Evolutionary conservation across 2,113 vertebrate species (phyloP).

Genomic region (Tyto alba): DNA sequence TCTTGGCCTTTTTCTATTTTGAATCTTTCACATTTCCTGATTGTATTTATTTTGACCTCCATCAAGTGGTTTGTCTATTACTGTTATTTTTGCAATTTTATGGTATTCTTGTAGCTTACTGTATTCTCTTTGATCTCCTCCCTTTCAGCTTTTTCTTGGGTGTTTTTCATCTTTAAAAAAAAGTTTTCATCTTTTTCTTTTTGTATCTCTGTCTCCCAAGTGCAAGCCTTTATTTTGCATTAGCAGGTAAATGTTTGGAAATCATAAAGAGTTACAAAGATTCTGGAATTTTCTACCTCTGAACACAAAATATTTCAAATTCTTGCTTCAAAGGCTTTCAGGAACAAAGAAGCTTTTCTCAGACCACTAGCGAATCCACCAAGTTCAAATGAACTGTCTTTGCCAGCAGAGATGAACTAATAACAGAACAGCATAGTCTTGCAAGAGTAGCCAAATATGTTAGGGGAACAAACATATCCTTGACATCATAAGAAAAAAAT

Average conservation of each 20-base stretch:
- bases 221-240: slow-evolving; percentile 55
- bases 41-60: slow-evolving; percentile 67
- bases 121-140: slow-evolving; percentile 67
- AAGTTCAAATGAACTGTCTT: slow-evolving; percentile 64
- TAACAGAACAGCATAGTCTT: slow-evolving; percentile 65
- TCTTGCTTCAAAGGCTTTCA: slow-evolving; percentile 70
- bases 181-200: slow-evolving; percentile 37
- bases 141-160: slow-evolving; percentile 60
- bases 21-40: slow-evolving; percentile 51
- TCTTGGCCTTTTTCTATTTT: slow-evolving; percentile 54
- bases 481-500: slow-evolving; percentile 75
- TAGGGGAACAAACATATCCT: slow-evolving; percentile 74
- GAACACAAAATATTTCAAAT: slow-evolving; percentile 63
- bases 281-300: slow-evolving; percentile 48
- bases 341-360: slow-evolving; percentile 76
- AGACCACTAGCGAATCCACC: slow-evolving; percentile 58
- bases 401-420: slow-evolving; percentile 74
- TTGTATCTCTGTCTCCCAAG: slow-evolving; percentile 56
- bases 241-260: slow-evolving; percentile 65
- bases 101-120: slow-evolving; percentile 56
- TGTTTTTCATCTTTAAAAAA: slow-evolving; percentile 66
- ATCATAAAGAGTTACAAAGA: slow-evolving; percentile 40
- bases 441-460: slow-evolving; percentile 68
- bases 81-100: slow-evolving; percentile 74
- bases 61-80: slow-evolving; percentile 63